These are phyloP conservation scores for Aplochiton taeniatus DNA, from an alignment of 2,797 vertebrate genomes.

Conservation along the genomic window DNA sequence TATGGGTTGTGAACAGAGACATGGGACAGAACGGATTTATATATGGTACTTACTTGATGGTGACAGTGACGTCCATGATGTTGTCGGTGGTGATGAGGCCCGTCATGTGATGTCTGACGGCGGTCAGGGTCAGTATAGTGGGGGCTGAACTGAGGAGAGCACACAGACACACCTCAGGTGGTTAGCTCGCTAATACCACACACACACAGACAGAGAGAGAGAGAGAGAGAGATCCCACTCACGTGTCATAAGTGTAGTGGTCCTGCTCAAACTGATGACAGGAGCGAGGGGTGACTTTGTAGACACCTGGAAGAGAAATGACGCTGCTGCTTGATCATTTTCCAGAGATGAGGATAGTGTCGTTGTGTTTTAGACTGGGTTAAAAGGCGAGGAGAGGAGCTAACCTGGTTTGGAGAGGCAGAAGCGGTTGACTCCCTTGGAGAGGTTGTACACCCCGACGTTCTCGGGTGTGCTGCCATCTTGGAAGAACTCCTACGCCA, in stretches of 20 bases:
- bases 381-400: conserved; percentile 39
- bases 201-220: too few relatives aligned
- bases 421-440: conserved; percentile 97
- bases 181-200: too few relatives aligned
- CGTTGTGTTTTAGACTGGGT: not conserved
- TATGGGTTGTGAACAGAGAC: too few relatives aligned
- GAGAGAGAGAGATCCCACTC: conserved; percentile 56
- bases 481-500: conserved; percentile 95
- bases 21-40: too few relatives aligned
- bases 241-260: conserved; percentile 98
- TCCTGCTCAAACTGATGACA: conserved; percentile 98
- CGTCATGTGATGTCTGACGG: conserved; percentile 93
- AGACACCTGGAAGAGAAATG: conserved; percentile 83
- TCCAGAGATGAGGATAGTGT: not conserved
- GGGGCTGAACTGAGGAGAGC: conserved; percentile 84
- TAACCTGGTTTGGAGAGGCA: conserved; percentile 97
- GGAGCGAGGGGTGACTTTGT: conserved; percentile 97
- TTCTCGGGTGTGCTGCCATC: conserved; percentile 97
- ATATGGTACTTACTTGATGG: conserved; percentile 90
- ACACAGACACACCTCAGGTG: not conserved
- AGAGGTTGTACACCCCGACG: conserved; percentile 95
- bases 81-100: conserved; percentile 94
- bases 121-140: conserved; percentile 93
- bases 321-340: too few relatives aligned
- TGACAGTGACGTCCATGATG: conserved; percentile 91